phyloP scores from a whole-genome alignment of 2,797 vertebrate genomes.

The Chiropotes sagulatus region DNA sequence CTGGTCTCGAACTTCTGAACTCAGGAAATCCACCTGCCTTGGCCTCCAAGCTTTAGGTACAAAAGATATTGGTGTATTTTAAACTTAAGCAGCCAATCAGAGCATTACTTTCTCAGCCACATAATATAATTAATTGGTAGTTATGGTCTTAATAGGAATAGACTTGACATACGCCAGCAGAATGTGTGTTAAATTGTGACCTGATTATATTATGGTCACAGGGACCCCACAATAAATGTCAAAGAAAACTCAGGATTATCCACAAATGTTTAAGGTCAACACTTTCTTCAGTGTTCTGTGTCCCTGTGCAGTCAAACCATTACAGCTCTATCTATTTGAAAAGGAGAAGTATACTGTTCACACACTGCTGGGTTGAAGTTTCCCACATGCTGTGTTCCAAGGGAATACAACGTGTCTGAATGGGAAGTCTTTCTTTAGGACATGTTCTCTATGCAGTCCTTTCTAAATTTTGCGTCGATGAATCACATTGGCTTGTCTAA shows the following conservation, averaged over 20 bases:
- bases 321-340: not conserved
- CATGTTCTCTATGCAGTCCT: not conserved
- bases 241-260: not conserved
- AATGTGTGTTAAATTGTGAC: not conserved
- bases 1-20: too few relatives aligned
- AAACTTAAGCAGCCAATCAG: not conserved
- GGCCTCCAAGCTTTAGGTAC: not conserved
- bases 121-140: not conserved
- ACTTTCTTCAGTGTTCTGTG: not conserved
- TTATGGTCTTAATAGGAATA: not conserved
- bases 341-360: not conserved
- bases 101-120: not conserved
- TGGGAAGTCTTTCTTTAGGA: not conserved
- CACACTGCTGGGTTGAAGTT: not conserved
- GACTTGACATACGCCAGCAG: not conserved
- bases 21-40: too few relatives aligned
- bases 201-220: not conserved
- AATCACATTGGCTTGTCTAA: slow-evolving; percentile 43
- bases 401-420: not conserved
- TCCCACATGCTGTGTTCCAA: not conserved
- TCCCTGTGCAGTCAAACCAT: not conserved
- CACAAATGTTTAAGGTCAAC: not conserved
- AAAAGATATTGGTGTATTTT: not conserved
- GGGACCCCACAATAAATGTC: not conserved
- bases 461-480: slow-evolving; percentile 12